Base-by-base conservation (phyloP, 2,113 vertebrate genomes). In the Noctilio leporinus region DNA sequence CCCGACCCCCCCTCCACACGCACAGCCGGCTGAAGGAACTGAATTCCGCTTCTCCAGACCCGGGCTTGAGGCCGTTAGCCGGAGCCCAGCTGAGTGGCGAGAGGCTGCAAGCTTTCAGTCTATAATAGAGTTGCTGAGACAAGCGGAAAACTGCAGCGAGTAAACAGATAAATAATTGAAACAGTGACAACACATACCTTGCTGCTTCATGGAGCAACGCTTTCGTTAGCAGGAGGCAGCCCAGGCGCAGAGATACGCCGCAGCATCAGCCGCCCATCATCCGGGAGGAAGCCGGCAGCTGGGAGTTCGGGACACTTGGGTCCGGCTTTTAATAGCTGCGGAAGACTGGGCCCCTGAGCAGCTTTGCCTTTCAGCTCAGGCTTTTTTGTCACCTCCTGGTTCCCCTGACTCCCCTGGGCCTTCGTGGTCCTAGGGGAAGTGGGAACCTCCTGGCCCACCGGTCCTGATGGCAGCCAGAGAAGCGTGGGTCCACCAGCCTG, bases 101-200 rank as follows among this genome's bases (percentile, higher is more conserved):
- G 96, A 93, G 97, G 86, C 95, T 33, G 92, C 83, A 28, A 86
- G 94, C 95, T 93, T 91, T 15, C 2, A 2, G 80, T 78, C 93
- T 91, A 87, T 96, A 92, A 97, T 95, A 95, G 96, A 97, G 92
- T 95, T 96, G 97, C 96, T 97, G 96, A 97, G 91, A 96, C 96
- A 96, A 96, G 97, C 92, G 75, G 93, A 95, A 94, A 97, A 82
- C 95, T 35, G 88, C 91, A 92, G 91, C 65, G 64, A 45, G 93
- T 89, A 96, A 96, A 96, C 92, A 95, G 96, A 96, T 96, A 95
- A 97, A 97, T 97, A 96, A 96, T 96, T 92, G 93, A 95, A 93
- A 75, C 78, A 65, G 96, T 88, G 92, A 95, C 97, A 94, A 90
- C 95, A 86, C 87, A 88, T 83, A 97, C 97, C 96, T 97, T 92